Evolutionary conservation across 2,797 vertebrate species (phyloP).

Genomic region (Sus cebifrons): DNA sequence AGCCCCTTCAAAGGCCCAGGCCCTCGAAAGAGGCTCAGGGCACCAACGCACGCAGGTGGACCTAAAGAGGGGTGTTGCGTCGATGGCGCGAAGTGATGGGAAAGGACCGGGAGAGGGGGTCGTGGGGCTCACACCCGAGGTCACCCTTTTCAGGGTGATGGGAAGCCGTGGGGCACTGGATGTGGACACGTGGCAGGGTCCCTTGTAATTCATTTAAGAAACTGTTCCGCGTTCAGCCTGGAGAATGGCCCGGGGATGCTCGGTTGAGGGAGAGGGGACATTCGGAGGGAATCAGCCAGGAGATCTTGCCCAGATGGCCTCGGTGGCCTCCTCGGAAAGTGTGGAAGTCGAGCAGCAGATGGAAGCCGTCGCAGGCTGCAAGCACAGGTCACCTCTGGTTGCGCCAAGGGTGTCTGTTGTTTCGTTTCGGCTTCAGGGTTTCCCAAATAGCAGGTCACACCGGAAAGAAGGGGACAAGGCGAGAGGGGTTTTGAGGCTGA

Average conservation of each 20-base stretch:
- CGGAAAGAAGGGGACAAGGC: neutral
- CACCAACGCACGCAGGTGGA: rapidly evolving
- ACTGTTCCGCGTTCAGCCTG: neutral
- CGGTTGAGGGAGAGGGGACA: neutral
- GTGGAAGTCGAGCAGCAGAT: rapidly evolving
- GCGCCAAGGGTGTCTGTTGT: rapidly evolving
- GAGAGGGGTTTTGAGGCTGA: no score
- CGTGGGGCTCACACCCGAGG: neutral
- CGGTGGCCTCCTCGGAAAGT: rapidly evolving
- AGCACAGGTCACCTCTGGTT: rapidly evolving
- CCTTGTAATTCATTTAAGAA: neutral
- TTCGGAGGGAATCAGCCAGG: rapidly evolving
- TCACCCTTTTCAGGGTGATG: neutral
- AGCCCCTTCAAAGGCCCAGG: neutral
- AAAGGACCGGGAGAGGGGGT: rapidly evolving
- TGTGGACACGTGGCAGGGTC: rapidly evolving
- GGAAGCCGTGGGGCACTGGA: no score
- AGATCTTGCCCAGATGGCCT: no score
- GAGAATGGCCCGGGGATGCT: neutral
- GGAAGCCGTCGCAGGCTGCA: rapidly evolving
- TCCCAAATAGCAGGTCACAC: neutral
- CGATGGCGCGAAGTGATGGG: rapidly evolving
- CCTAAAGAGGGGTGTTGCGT: no score
- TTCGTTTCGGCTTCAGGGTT: no score
- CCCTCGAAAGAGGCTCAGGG: neutral